Evolutionary conservation across 1,140 invertebrate species (phyloP).

Genomic region (Brachionus asplanchnoidis): DNA sequence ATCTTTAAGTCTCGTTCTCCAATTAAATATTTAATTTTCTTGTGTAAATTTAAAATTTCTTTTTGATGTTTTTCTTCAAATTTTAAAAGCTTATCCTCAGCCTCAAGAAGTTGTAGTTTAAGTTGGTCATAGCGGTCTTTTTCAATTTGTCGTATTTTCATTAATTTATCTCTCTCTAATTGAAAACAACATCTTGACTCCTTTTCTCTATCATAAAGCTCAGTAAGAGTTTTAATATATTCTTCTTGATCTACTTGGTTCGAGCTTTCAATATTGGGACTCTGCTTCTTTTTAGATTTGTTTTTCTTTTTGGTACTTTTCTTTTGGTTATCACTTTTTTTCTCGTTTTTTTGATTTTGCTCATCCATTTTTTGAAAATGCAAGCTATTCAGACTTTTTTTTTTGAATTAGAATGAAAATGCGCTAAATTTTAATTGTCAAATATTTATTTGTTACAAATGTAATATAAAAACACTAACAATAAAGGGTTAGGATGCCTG

Average conservation of each 20-base stretch:
- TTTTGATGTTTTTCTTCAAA: neutral
- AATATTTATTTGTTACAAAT: neutral
- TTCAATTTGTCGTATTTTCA: conserved; percentile 7
- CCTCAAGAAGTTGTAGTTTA: neutral
- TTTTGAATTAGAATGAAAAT: neutral
- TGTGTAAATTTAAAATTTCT: neutral
- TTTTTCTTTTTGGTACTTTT: neutral
- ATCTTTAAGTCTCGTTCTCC: neutral
- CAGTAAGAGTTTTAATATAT: neutral
- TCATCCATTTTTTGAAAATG: neutral
- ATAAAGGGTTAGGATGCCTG: no score
- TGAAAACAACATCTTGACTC: conserved; percentile 17
- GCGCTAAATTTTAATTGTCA: neutral
- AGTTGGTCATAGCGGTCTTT: neutral
- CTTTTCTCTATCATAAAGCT: neutral
- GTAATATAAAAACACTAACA: no score
- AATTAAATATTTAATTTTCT: conserved; percentile 34
- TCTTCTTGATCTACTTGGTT: neutral
- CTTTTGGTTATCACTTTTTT: neutral
- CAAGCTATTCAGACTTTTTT: neutral
- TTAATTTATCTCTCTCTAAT: conserved; percentile 19
- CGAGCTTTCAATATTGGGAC: neutral
- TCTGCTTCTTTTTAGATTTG: neutral
- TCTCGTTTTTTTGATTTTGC: neutral
- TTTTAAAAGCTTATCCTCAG: neutral